Evolutionary conservation across 2,113 vertebrate species (phyloP), one percentile per base, ranked within the genome.

Genomic region (Hypomesus transpacificus): DNA sequence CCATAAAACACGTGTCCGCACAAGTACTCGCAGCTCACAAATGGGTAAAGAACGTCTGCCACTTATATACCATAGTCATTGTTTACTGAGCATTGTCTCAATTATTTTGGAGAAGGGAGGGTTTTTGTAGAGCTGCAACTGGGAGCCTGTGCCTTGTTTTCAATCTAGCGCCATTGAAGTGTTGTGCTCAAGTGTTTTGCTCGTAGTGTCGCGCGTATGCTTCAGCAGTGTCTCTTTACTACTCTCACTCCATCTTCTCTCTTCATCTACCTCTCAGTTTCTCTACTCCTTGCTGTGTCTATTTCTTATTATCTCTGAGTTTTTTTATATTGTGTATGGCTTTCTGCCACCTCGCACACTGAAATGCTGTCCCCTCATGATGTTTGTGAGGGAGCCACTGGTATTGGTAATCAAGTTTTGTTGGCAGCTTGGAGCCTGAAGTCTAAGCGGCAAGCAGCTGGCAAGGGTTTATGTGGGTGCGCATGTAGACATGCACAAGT

Each of bases 341-440:
- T 56, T n/a, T 61, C 22, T 61, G 6, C 16, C 21, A 24, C 9
- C 59, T 61, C 9, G 14, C 14, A n/a, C 14, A 16, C 54, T 80
- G 22, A 70, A 71, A 80, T 68, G 50, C 34, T 68, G 24, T n/a
- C 67, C 69, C 17, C 26, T 69, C 69, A 22, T 57, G 71, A 66
- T 62, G 69, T 80, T 83, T 83, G 78, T 82, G 51, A 59, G 28
- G 58, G 56, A 71, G 61, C 3, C 18, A 66, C 67, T 73, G 83
- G 76, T n/a, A 68, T 62, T 69, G 74, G 69, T 85, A 84, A 88
- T 84, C 83, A 87, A 74, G 74, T 85, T 85, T 85, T 73, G 68
- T 69, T 79, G 71, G 77, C 77, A 75, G 80, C 78, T 62, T 60
- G 59, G 76, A 69, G 76, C 34, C 61, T 13, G 57, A 78, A 83